Conservation (phyloP, 2,797 vertebrate genomes). For the Diplodus puntazzo region DNA sequence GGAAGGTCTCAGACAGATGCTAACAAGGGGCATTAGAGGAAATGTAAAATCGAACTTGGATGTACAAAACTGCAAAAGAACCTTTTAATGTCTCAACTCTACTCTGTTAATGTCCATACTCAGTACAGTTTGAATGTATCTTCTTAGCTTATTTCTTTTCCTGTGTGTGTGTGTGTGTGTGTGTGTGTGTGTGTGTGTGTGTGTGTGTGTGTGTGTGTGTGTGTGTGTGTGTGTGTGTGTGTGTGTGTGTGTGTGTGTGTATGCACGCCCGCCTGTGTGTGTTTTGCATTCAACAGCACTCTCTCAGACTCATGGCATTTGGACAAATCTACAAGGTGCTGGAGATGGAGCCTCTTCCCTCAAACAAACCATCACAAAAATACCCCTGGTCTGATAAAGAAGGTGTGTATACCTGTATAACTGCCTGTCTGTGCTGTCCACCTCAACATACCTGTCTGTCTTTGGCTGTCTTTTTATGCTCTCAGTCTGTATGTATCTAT, state of each 20-base stretch:
- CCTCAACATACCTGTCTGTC: neutral
- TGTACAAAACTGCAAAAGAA: too few species aligned
- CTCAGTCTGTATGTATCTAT: slow-evolving; percentile 9
- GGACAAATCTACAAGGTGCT: slow-evolving; percentile 98
- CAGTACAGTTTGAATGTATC: neutral
- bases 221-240: slow-evolving; percentile 30
- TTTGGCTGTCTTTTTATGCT: slow-evolving; percentile 2
- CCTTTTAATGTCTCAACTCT: too few species aligned
- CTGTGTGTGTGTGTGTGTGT: slow-evolving; percentile 19
- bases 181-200: neutral
- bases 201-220: slow-evolving; percentile 35
- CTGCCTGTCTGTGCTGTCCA: slow-evolving; percentile 2
- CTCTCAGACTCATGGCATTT: slow-evolving; percentile 96
- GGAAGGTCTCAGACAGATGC: neutral
- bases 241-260: slow-evolving; percentile 33
- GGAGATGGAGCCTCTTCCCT: slow-evolving; percentile 98
- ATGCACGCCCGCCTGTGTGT: too few species aligned
- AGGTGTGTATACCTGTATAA: slow-evolving; percentile 78
- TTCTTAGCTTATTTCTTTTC: slow-evolving; percentile 12
- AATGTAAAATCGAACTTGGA: slow-evolving; percentile 1
- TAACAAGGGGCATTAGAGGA: neutral
- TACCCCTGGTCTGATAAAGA: slow-evolving; percentile 98
- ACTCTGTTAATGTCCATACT: slow-evolving; percentile 1
- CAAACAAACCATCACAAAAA: slow-evolving; percentile 97
- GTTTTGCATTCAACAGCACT: slow-evolving; percentile 85